Evolutionary conservation across 2,113 vertebrate species (phyloP).

Genomic region (Oryctolagus cuniculus): mOryCun1.1 NC_091434.1:91317501-91318000

Average conservation of each 20-base stretch:
- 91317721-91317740: not conserved
- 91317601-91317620: not conserved
- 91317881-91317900: not conserved
- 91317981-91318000: not conserved
- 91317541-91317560: not conserved
- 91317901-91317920: not conserved
- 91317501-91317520: not conserved
- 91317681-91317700: not conserved
- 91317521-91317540: not conserved
- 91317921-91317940: too few relatives aligned
- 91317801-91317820: not conserved
- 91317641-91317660: not conserved
- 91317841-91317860: not conserved
- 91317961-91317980: not conserved
- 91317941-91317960: not conserved
- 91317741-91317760: not conserved
- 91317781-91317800: not conserved
- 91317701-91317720: fast-evolving
- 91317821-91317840: not conserved
- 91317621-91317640: not conserved
- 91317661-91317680: not conserved
- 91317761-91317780: not conserved
- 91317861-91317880: not conserved
- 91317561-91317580: not conserved
- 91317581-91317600: not conserved